Base-by-base conservation (phyloP, 2,888 invertebrate species). In the Nymphalis polychloros region DNA sequence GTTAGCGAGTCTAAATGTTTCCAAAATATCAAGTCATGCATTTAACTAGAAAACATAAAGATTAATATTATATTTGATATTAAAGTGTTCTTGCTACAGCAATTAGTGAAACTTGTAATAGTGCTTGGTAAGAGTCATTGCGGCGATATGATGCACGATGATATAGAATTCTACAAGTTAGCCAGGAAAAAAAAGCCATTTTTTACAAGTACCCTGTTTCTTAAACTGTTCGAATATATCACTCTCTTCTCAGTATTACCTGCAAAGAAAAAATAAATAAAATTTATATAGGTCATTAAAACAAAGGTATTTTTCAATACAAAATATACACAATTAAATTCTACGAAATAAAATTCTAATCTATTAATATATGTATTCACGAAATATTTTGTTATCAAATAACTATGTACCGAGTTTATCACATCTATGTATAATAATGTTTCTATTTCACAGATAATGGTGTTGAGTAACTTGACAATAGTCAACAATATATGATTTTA, bases 121-220 rank as follows among this genome's bases (percentile, higher is more conserved):
- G 31, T 55, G 27, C 13, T 55, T 27, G 53, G 53, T 55, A 55
- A 55, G 53, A 55, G 17, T 17, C 17, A 31, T 55, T 55, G 27
- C 53, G n/a, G 0, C 41, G 41, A n/a, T 55, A 55, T 8, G 31
- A 55, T 17, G 53, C 8, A 55, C 31, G 8, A 55, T 55, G 23
- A 52, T 20, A 16, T 8, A 27, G 10, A 53, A 27, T 16, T 27
- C 16, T 8, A 17, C 5, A 16, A n/a, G 27, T 31, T 16, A 53
- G 3, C 13, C 52, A 23, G 53, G 4, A 55, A 55, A 17, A 16
- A 27, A 27, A 7, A 4, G 27, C 17, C 10, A 3, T 8, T 55
- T 19, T n/a, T 13, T 27, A 23, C 8, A 17, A 31, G n/a, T 55
- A 55, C 35, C 55, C 55, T 8, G 6, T 7, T 27, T 7, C 17